phyloP scores from a whole-genome alignment of 2,113 vertebrate genomes.

The Solenodon paradoxus region DNA sequence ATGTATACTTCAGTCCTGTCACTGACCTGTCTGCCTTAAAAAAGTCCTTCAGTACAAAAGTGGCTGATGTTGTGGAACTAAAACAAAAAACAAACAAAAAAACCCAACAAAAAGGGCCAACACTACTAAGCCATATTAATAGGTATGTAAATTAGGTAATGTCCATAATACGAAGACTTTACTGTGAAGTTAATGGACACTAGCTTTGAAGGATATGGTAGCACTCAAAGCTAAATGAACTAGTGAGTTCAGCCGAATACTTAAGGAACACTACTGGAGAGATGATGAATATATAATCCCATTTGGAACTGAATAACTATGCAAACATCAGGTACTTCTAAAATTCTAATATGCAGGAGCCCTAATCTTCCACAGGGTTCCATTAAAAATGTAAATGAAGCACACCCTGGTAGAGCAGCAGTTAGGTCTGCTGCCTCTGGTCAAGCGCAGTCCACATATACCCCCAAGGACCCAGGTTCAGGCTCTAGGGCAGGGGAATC shows the following conservation, averaged over 20 bases:
- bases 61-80: not conserved
- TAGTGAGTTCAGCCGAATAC: not conserved
- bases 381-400: not conserved
- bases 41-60: not conserved
- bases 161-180: not conserved
- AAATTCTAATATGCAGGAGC: not conserved
- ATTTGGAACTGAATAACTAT: not conserved
- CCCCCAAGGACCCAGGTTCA: no score
- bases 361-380: not conserved
- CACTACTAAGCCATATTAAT: not conserved
- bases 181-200: not conserved
- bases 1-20: not conserved
- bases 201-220: not conserved
- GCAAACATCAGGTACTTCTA: not conserved
- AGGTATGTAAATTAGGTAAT: not conserved
- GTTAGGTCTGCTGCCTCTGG: no score
- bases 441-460: no score
- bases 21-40: not conserved
- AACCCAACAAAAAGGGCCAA: not conserved
- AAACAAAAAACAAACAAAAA: slow-evolving; percentile 13
- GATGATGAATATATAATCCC: not conserved
- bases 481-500: no score
- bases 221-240: not conserved
- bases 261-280: not conserved
- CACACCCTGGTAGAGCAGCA: not conserved